Conservation (phyloP, 2,888 invertebrate species). For the Tinea semifulvella region DNA sequence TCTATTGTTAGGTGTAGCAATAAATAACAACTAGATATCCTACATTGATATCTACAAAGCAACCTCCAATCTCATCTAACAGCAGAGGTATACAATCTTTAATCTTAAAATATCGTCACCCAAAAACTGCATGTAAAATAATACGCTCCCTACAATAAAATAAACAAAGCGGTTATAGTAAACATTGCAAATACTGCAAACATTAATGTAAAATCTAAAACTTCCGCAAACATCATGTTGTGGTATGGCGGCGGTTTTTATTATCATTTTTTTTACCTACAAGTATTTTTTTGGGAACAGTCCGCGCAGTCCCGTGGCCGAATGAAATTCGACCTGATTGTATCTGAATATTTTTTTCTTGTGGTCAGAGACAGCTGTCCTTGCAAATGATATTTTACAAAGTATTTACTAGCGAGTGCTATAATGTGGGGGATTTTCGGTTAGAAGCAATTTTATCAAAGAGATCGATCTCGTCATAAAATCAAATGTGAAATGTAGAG, state of each 20-base stretch:
- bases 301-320: conserved; percentile 39
- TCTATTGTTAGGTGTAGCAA: not conserved
- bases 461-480: not conserved
- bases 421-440: conserved; percentile 23
- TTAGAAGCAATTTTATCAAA: not conserved
- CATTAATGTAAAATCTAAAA: conserved; percentile 23
- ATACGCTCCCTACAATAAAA: no score
- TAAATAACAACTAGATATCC: not conserved
- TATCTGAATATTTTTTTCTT: conserved; percentile 58
- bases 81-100: no score
- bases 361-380: conserved; percentile 61
- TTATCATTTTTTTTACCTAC: conserved; percentile 31
- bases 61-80: no score
- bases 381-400: conserved; percentile 8
- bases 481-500: not conserved
- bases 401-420: conserved; percentile 20
- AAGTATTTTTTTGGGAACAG: conserved; percentile 30
- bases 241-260: conserved; percentile 26
- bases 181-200: not conserved
- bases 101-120: no score
- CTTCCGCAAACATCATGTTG: conserved; percentile 36
- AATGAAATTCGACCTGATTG: conserved; percentile 63
- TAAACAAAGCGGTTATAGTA: conserved; percentile 1
- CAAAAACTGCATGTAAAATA: no score
- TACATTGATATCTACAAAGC: no score